Evolutionary conservation across 2,888 invertebrate species (phyloP), one percentile per base, ranked within the genome.

Genomic region (Pemphredon lugubris): DNA sequence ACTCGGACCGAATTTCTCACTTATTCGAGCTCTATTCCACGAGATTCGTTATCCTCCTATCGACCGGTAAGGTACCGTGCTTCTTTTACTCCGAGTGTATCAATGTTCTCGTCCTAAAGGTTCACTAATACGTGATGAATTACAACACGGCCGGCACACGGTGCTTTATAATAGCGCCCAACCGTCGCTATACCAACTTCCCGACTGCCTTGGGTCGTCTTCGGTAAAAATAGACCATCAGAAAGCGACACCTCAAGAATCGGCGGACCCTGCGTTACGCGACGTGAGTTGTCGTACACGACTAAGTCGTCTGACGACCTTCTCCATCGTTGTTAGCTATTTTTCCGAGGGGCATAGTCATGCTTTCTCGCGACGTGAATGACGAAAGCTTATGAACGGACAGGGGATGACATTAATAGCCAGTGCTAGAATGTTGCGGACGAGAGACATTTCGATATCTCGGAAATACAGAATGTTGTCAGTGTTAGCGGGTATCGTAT

Each of bases 221-320:
- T 75, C 75, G 82, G 75, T 84, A 86, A 84, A 86, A 86, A 86
- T 86, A 86, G 86, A 86, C 76, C 79, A 86, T 83, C 85, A 82
- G 83, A 85, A 83, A 86, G 84, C 86, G 86, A 86, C 86, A 85
- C 85, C 85, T 85, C 75, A 83, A 80, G 68, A 75, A 68, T 75
- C 70, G 75, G 63, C 55, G 73, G 73, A 54, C 57, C 50, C 44
- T 34, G 65, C 57, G 30, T 42, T 64, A 59, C 70, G 21, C 53
- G 50, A 64, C 40, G 45, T 51, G 54, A 71, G 16, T 73, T 40
- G 45, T 32, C 40, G 40, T 47, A 51, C 51, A 20, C 45, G 39
- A 54, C 59, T 45, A 51, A 26, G 7, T 14, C 23, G n/a, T 45
- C 30, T 5, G 4, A 6, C 18, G 11, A 9, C 14, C 54, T 54